Conservation (phyloP, 2,797 vertebrate genomes). For the Oreochromis mossambicus region DNA sequence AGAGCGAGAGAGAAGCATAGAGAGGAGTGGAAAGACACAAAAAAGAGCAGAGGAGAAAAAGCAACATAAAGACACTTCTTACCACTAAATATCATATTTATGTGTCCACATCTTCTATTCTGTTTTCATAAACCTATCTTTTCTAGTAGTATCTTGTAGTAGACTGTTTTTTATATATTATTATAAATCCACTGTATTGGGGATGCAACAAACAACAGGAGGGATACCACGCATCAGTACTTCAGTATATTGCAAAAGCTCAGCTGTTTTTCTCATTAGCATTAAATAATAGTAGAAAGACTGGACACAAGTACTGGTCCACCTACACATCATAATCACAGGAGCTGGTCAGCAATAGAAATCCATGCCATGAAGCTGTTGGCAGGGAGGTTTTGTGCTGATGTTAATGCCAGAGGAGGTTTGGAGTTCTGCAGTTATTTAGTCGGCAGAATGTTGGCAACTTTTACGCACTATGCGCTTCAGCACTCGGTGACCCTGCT, state of each 20-base stretch:
- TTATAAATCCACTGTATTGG: background rate
- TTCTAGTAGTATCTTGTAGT: background rate
- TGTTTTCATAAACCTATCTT: background rate
- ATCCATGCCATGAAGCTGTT: background rate
- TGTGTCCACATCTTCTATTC: background rate
- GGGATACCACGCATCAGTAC: background rate
- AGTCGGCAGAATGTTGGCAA: background rate
- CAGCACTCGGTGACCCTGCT: background rate
- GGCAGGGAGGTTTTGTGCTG: background rate
- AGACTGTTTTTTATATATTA: background rate
- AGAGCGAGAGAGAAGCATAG: slow-evolving; percentile 9
- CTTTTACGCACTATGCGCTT: background rate
- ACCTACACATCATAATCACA: background rate
- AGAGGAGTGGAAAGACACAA: background rate
- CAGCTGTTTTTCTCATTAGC: background rate
- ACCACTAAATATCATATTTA: background rate
- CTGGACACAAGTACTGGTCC: background rate
- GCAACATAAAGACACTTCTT: background rate
- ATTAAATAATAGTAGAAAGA: background rate
- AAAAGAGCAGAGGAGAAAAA: background rate
- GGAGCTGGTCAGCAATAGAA: background rate
- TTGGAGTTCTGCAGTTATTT: background rate
- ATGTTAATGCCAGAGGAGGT: background rate
- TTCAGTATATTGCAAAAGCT: background rate
- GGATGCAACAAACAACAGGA: background rate